Base-by-base conservation (phyloP, 2,888 invertebrate species). In the Imbricaverruca yamaguchii region DNA sequence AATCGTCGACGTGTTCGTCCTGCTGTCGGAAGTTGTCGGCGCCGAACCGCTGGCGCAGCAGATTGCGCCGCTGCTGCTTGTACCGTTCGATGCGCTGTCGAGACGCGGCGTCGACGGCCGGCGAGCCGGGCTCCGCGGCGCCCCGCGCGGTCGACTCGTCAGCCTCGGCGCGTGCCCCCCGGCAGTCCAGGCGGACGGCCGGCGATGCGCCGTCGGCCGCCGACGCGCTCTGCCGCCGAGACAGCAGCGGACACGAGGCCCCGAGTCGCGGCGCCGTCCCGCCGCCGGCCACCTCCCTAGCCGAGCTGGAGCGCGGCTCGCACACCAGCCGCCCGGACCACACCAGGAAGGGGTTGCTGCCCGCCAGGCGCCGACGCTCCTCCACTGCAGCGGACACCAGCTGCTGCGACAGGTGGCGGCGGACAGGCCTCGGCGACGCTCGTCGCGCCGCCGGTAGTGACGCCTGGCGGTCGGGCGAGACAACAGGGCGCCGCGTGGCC, bases 11-110 rank as follows among this genome's bases (percentile, higher is more conserved):
- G 39, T 67, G 13, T 7, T 15, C 12, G 12, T 7, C 12, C 59
- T 87, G 86, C 56, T 85, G 85, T 65, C 86, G 85, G 83, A 87
- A 86, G 83, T 86, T 86, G 82, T 88, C 87, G 9, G 93, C 92
- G 83, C 93, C 92, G 86, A 94, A 94, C 87, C 94, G 94, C 86
- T 95, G 94, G 80, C 94, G 90, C n/a, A 95, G 88, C 85, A 94
- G 93, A 84, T 92, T 92, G 80, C 96, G 89, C n/a, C 95, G 89
- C 86, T 96, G 95, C 86, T 95, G 94, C 88, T 96, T 96, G 86
- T 95, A 96, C 86, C 93, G 93, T 87, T 96, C 95, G 84, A 96
- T 94, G 79, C 95, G 88, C 86, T 95, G 95, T 80, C 95, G 89
- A 85, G 93, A 92, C 53, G 92, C 86, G 83, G 86, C 86, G 81